Evolutionary conservation across 2,888 invertebrate genomes (phyloP).

Genomic region (Fabriciana adippe): DNA sequence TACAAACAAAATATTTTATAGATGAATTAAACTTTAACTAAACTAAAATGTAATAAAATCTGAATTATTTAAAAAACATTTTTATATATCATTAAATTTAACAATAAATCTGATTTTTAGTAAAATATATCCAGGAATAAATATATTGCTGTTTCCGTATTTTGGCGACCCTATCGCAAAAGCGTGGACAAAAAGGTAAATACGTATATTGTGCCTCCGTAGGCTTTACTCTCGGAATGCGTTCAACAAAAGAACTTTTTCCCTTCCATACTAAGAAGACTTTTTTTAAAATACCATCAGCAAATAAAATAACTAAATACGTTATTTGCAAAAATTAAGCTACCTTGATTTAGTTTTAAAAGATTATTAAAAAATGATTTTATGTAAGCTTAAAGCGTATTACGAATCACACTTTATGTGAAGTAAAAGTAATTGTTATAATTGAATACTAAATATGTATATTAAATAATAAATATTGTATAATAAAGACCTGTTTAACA

Average conservation of each 20-base stretch:
- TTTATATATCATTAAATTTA: too few relatives aligned
- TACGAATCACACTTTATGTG: too few relatives aligned
- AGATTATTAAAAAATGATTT: constrained; percentile 6
- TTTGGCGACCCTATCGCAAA: constrained; percentile 44
- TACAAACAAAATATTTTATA: too few relatives aligned
- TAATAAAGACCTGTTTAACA: too few relatives aligned
- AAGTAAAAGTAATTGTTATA: too few relatives aligned
- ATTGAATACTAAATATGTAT: too few relatives aligned
- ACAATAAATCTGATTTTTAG: too few relatives aligned
- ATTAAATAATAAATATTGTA: too few relatives aligned
- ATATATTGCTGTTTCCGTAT: constrained; percentile 10
- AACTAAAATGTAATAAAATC: too few relatives aligned
- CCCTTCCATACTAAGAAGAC: constrained; percentile 73
- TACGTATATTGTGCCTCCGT: constrained; percentile 67
- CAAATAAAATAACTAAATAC: constrained; percentile 45
- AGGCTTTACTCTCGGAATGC: constrained; percentile 73
- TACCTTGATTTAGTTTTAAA: constrained; percentile 11
- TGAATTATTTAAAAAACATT: too few relatives aligned
- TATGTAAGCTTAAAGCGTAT: too few relatives aligned
- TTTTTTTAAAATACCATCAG: constrained; percentile 60
- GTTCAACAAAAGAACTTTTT: constrained; percentile 75
- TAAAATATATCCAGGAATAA: neutral
- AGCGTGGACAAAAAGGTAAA: constrained; percentile 71
- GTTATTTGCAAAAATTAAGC: constrained; percentile 20
- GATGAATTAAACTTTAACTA: too few relatives aligned